phyloP scores from a whole-genome alignment of 1,140 invertebrate species.

The Gonatopus flavifemur region DNA sequence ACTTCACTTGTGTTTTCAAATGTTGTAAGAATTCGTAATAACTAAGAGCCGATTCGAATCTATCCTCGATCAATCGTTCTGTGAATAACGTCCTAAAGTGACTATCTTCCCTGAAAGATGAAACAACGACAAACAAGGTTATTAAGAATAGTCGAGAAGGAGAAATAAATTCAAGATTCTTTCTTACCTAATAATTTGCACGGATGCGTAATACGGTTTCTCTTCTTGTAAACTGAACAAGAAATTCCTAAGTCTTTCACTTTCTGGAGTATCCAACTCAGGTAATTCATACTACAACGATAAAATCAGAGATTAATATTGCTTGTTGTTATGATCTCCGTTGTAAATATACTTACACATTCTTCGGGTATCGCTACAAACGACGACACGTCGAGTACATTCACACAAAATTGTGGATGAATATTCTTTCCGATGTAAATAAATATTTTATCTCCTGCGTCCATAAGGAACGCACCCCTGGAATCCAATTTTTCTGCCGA shows the following conservation, averaged over 20 bases:
- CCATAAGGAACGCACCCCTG: conserved; percentile 89
- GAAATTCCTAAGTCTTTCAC: conserved; percentile 77
- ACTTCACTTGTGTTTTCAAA: conserved; percentile 89
- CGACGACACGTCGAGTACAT: conserved; percentile 68
- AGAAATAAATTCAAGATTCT: neutral
- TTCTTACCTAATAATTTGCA: conserved; percentile 81
- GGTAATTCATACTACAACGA: conserved; percentile 72
- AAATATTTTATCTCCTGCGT: conserved; percentile 81
- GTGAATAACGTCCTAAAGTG: conserved; percentile 79
- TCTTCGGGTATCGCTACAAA: conserved; percentile 67
- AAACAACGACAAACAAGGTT: neutral
- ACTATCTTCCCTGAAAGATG: conserved; percentile 81
- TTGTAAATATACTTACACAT: conserved; percentile 59
- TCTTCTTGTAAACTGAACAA: conserved; percentile 82
- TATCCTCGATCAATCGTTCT: conserved; percentile 90
- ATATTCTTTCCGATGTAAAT: conserved; percentile 86
- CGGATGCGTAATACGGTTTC: conserved; percentile 74
- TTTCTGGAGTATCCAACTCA: conserved; percentile 74
- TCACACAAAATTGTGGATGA: conserved; percentile 72
- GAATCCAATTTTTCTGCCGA: conserved; percentile 78
- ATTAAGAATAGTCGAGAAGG: neutral
- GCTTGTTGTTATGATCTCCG: too few relatives aligned
- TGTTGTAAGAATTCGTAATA: conserved; percentile 99
- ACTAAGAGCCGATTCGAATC: conserved; percentile 88
- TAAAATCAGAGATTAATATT: conserved; percentile 2